Base-by-base conservation (phyloP, 2,888 invertebrate species). In the Atrina japonica region DNA sequence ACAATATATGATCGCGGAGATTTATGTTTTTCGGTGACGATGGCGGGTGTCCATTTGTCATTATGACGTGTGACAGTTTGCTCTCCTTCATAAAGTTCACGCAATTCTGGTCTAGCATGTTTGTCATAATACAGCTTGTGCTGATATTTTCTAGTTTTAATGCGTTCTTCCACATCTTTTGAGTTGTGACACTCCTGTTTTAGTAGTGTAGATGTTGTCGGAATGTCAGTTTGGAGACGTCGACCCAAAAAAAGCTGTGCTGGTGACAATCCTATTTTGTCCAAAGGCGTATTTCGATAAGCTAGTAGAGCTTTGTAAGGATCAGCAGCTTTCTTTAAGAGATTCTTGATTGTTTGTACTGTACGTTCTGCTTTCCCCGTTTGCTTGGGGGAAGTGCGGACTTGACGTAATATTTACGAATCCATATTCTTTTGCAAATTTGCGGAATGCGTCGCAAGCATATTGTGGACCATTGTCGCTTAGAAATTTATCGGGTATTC, bases 381-480 rank as follows among this genome's bases (percentile, higher is more conserved):
- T 61, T 16, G 56, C 18, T 49, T 61, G 60, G 3, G 61, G 47
- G 60, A 27, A 61, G n/a, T 49, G 29, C 9, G 70, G 70, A 61
- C 70, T 66, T 14, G 41, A 41, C 7, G 66, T 70, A n/a, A 41
- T 56, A 21, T 66, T 65, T 30, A 18, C n/a, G 29, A 70, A 61
- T 55, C 29, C 59, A 23, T 47, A 70, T 11, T 70, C 53, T 23
- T 49, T 43, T 1, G 52, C 53, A 60, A 70, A 70, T 23, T 65
- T 16, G 45, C 21, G 50, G 14, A 70, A 70, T 35, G 53, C 65
- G 2, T 35, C 23, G 40, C 60, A 43, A 7, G 59, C 30, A 16
- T 47, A 70, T n/a, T 70, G 55, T 6, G 70, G 66, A 23, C 66
- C 61, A 66, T 66, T 71, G 45, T 71, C 61, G 21, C 35, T 61